phyloP scores from a whole-genome alignment of 2,113 vertebrate genomes.

The Theristicus caerulescens region DNA sequence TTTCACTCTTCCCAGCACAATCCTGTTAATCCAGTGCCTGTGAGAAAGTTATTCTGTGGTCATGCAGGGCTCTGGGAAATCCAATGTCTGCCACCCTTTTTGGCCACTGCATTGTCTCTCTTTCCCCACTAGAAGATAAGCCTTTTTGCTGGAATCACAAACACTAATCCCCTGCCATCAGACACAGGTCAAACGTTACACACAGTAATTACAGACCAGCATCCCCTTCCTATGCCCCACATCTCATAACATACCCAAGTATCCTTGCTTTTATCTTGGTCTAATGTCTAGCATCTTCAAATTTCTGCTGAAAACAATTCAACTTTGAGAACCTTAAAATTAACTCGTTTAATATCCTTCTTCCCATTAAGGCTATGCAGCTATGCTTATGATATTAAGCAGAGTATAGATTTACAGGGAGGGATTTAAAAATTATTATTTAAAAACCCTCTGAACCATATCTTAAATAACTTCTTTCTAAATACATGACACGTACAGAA shows the following conservation, averaged over 20 bases:
- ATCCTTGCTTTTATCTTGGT: neutral
- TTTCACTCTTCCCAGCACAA: neutral
- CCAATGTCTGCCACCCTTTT: neutral
- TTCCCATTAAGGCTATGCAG: neutral
- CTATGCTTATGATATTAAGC: neutral
- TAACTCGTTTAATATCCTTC: neutral
- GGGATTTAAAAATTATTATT: neutral
- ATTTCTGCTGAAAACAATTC: neutral
- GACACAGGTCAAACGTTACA: neutral
- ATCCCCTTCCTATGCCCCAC: neutral
- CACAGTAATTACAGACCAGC: neutral
- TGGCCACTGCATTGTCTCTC: neutral
- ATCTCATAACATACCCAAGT: neutral
- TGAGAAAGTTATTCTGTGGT: neutral
- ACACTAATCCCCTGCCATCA: neutral
- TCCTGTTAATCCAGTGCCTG: neutral
- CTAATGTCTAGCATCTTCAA: neutral
- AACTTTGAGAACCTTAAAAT: neutral
- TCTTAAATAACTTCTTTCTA: neutral
- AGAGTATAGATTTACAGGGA: neutral
- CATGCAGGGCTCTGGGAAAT: neutral
- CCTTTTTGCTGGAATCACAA: neutral
- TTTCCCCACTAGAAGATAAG: neutral
- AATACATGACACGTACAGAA: neutral
- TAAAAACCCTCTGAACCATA: neutral